These are phyloP conservation scores for Apoda limacodes DNA, from an alignment of 2,888 invertebrate genomes.

Conservation along the genomic window DNA sequence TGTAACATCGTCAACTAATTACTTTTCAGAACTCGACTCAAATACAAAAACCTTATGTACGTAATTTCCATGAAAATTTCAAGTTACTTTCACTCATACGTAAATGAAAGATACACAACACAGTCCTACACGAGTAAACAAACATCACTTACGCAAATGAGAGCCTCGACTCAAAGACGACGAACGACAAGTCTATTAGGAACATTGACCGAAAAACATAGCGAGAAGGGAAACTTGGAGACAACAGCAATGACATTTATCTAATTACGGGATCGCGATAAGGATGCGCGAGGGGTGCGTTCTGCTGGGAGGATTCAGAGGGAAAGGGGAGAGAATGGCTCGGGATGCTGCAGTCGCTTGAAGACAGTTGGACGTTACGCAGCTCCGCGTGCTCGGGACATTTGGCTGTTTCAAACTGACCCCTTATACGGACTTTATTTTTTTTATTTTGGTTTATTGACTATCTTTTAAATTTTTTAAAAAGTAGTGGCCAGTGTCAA, in stretches of 20 bases:
- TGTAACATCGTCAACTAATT: too few species aligned
- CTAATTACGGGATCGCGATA: constrained; percentile 66
- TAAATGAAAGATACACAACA: background rate
- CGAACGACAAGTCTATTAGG: constrained; percentile 13
- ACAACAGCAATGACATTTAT: constrained; percentile 65
- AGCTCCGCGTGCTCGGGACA: too few species aligned
- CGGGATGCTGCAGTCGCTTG: constrained; percentile 43
- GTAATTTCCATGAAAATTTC: background rate
- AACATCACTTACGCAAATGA: constrained; percentile 19
- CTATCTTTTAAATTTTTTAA: too few species aligned
- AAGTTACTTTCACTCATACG: background rate
- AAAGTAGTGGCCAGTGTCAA: too few species aligned
- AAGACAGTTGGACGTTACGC: constrained; percentile 24
- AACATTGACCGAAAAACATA: constrained; percentile 27
- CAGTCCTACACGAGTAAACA: constrained; percentile 6
- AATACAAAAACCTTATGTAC: background rate
- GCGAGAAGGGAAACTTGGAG: constrained; percentile 31
- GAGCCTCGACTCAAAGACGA: constrained; percentile 33
- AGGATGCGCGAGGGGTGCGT: constrained; percentile 34
- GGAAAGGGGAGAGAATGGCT: constrained; percentile 26
- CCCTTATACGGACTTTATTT: too few species aligned
- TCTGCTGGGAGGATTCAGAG: too few species aligned
- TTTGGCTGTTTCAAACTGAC: too few species aligned
- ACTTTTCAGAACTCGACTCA: too few species aligned
- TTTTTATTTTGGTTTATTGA: too few species aligned